Base-by-base conservation (phyloP, 2,888 invertebrate species). In the Eledona agricola region DNA sequence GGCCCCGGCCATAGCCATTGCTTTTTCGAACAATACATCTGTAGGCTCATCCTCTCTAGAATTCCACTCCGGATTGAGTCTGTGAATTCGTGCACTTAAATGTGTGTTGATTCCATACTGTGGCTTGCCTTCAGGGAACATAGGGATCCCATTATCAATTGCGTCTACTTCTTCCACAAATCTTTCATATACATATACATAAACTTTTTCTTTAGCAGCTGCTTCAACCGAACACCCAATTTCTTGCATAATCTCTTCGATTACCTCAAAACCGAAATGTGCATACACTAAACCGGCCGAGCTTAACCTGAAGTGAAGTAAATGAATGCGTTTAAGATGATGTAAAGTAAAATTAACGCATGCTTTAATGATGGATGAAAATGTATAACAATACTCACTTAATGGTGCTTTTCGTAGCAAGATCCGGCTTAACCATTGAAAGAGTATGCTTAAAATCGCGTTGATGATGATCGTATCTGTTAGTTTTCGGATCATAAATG, bases 391-490 rank as follows among this genome's bases (percentile, higher is more conserved):
- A 1, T 4, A 23, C 51, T 13, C 70, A 81, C 82, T 77, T 85
- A 22, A 87, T 86, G 56, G 81, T 78, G 66, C 81, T 85, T 32
- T 83, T 78, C 42, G 80, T 79, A 0, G 80, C 80, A 23, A 85
- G 62, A 51, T 85, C 84, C 0, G 87, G 86, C 3, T 78, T 76
- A 6, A 92, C 65, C 0, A 82, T 79, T 54, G 85, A 85, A 23
- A 91, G 76, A 0, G 88, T 86, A 29, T 87, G 83, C 25, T 77
- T 77, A 65, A 93, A 93, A 9, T 81, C 81, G 49, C 85, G 83
- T 77, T 99, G 98, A 74, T 99, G 99, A 75, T 99, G 99, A 74
- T 99, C 99, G 75, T 90, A 99, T 55, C 89, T 81, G 55, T 87
- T 83, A 50, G 73, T 85, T 0, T 78, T 77, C 43, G 88, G 89